phyloP scores from a whole-genome alignment of 2,888 invertebrate genomes.

The Drosophila kuntzei region DNA sequence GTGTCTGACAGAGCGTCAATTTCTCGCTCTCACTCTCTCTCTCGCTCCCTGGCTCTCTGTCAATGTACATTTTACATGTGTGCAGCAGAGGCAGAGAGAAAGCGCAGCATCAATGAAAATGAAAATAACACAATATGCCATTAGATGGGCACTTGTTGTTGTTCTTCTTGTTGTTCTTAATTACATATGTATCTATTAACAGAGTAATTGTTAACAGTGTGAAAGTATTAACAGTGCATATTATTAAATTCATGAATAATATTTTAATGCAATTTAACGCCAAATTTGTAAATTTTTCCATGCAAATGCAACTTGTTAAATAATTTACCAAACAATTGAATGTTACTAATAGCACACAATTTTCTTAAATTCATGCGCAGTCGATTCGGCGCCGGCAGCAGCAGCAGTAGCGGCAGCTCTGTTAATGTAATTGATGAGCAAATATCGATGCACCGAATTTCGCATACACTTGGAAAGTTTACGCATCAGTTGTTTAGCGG shows the following conservation, averaged over 20 bases:
- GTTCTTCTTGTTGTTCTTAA: constrained; percentile 36
- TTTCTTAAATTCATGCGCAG: constrained; percentile 11
- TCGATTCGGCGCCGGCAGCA: constrained; percentile 10
- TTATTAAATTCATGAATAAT: neutral
- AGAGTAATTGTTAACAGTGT: constrained; percentile 6
- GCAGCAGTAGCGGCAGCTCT: neutral
- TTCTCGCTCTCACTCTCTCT: constrained; percentile 19
- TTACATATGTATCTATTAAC: constrained; percentile 5
- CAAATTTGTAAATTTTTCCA: constrained; percentile 4
- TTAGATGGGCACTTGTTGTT: constrained; percentile 5
- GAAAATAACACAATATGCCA: constrained; percentile 26
- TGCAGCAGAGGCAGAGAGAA: constrained; percentile 28
- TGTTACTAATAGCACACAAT: constrained; percentile 22
- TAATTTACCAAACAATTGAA: constrained; percentile 10
- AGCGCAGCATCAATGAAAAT: constrained; percentile 55
- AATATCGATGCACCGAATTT: constrained; percentile 19
- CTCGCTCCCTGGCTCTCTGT: neutral
- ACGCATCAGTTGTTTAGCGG: too few species aligned
- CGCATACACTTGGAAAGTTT: constrained; percentile 24
- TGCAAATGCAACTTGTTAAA: constrained; percentile 15
- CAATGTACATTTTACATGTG: neutral
- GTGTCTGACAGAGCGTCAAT: too few species aligned
- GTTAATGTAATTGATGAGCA: constrained; percentile 8
- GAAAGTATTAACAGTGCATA: constrained; percentile 1
- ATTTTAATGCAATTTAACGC: constrained; percentile 15